These are phyloP conservation scores for Denticeps clupeoides DNA, from an alignment of 2,797 vertebrate genomes.

Conservation along the genomic window DNA sequence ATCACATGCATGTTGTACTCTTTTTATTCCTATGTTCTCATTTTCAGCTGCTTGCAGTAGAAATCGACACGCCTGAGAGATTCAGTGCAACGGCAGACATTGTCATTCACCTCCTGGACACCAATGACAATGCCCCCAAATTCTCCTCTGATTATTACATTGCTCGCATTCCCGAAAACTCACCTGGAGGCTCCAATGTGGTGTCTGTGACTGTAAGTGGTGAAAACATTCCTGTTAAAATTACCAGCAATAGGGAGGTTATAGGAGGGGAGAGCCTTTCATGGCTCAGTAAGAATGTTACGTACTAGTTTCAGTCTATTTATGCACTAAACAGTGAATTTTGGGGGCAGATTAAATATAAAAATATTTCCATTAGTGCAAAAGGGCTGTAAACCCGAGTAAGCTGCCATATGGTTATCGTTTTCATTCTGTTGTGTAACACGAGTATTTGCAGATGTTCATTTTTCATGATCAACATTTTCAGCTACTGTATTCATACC, in stretches of 20 bases:
- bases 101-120: constrained; percentile 80
- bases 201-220: constrained; percentile 81
- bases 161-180: constrained; percentile 86
- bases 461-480: constrained; percentile 26
- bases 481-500: too few relatives aligned
- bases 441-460: constrained; percentile 41
- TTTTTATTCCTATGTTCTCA: background rate
- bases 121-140: constrained; percentile 87
- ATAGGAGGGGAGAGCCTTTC: constrained; percentile 4
- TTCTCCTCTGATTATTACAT: constrained; percentile 90
- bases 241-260: constrained; percentile 37
- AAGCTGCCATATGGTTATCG: constrained; percentile 66
- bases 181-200: constrained; percentile 83
- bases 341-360: constrained; percentile 44
- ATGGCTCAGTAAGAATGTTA: constrained; percentile 35
- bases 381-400: constrained; percentile 48
- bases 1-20: background rate
- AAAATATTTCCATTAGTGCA: constrained; percentile 51
- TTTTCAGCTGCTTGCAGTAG: constrained; percentile 80
- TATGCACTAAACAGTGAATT: constrained; percentile 53
- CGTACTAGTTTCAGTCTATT: constrained; percentile 40
- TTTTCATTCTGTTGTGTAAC: constrained; percentile 65
- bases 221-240: constrained; percentile 13
- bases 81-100: constrained; percentile 91
- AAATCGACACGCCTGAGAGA: constrained; percentile 85